These are phyloP conservation scores for Rhegmatorhina hoffmannsi DNA, from an alignment of 2,113 vertebrate species.

Conservation along the genomic window DNA sequence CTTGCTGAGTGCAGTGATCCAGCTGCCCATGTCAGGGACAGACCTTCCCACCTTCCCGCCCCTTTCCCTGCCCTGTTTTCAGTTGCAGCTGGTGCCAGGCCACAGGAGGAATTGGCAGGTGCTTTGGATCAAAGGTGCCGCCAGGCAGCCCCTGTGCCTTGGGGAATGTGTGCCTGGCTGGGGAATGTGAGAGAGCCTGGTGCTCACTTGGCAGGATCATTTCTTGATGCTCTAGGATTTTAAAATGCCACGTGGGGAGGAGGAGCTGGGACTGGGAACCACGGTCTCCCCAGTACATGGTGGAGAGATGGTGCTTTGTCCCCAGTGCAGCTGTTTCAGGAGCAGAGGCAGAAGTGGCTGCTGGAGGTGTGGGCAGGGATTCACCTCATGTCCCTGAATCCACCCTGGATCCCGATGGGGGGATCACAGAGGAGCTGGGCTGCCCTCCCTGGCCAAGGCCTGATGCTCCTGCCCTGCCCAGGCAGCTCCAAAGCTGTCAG, in stretches of 20 bases:
- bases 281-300: not conserved
- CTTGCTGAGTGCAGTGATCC: not conserved
- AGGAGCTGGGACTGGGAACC: not conserved
- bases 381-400: not conserved
- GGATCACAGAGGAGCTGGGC: not conserved
- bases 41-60: not conserved
- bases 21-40: rapidly evolving
- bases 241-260: no score
- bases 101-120: not conserved
- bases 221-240: not conserved
- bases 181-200: not conserved
- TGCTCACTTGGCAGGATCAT: rapidly evolving
- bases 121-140: not conserved
- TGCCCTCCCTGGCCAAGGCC: not conserved
- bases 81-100: rapidly evolving
- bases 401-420: not conserved
- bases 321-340: rapidly evolving
- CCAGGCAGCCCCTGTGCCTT: rapidly evolving
- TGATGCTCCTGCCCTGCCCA: not conserved
- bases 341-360: not conserved
- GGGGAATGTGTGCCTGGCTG: no score
- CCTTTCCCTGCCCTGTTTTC: rapidly evolving
- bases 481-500: rapidly evolving
- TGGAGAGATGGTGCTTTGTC: not conserved
- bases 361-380: not conserved